Evolutionary conservation across 2,113 vertebrate genomes (phyloP), one percentile per base, ranked within the genome.

Genomic region (Pachycephala philippinensis): DNA sequence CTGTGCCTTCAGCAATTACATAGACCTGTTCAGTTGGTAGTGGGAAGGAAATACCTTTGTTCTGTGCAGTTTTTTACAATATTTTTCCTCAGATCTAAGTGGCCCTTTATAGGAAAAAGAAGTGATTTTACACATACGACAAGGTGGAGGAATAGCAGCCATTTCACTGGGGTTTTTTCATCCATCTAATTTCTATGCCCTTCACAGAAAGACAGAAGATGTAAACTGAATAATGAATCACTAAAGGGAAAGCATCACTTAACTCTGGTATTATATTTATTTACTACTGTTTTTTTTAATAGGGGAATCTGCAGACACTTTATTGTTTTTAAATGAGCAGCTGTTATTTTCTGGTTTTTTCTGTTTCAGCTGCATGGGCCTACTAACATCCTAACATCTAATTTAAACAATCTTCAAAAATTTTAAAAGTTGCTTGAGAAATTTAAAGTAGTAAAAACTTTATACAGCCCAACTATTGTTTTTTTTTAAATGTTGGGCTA

Each of bases 241-340:
- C 52, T 61, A 40, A 63, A 74, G 60, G 49, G 44, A 85, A 80
- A 84, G 35, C 60, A n/a, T 90, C 87, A 91, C 28, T 54, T 84
- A 54, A 57, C 53, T 97, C 28, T 93, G 44, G 33, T 86, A 63
- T 86, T 79, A 68, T 57, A 50, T 83, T 77, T 92, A 91, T 94
- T 93, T 85, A 83, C 24, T 71, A 86, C 9, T 66, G 49, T 75
- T 96, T 97, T 96, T 97, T 60, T 97, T 80, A 96, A 95, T 95
- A 93, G 80, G 75, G 57, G 90, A 94, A 96, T 97, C 96, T 90
- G 95, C 87, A 97, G 91, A 80, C 63, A 95, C 45, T 86, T 92
- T 95, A 87, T 83, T 92, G 92, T 89, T 98, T 98, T 96, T 84
- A 97, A 97, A 95, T 64, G 9, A 95, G 65, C 75, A 96, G 87